phyloP scores from a whole-genome alignment of 1,140 invertebrate species.

The Trinorchestia longiramus region DNA sequence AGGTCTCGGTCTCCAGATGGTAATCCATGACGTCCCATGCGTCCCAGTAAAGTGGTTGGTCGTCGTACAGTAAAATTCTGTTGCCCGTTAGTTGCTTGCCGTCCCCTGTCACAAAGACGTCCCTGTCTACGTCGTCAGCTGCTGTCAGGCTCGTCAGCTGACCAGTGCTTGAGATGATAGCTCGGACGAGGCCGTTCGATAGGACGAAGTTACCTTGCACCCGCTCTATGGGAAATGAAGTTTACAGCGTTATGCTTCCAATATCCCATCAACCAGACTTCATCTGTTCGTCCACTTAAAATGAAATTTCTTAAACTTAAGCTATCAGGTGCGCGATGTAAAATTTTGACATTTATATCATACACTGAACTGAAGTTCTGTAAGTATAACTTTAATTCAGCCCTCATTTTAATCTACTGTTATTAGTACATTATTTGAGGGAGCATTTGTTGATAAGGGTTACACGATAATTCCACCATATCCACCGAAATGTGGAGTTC shows the following conservation, averaged over 20 bases:
- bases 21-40: conserved; percentile 77
- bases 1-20: conserved; percentile 72
- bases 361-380: too few species aligned
- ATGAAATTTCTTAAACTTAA: background rate
- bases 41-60: conserved; percentile 75
- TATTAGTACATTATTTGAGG: too few species aligned
- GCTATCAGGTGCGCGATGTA: too few species aligned
- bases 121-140: conserved; percentile 45
- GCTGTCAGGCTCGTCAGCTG: conserved; percentile 57
- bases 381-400: too few species aligned
- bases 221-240: background rate
- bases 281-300: background rate
- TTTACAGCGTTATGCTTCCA: background rate
- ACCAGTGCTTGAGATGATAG: conserved; percentile 55
- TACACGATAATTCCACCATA: too few species aligned
- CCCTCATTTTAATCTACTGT: too few species aligned
- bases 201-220: conserved; percentile 28
- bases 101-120: conserved; percentile 57
- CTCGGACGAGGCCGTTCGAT: conserved; percentile 59
- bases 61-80: conserved; percentile 72
- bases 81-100: conserved; percentile 55
- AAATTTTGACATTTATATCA: too few species aligned
- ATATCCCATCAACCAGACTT: background rate
- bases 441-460: too few species aligned
- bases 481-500: too few species aligned